Evolutionary conservation across 2,113 vertebrate genomes (phyloP).

Genomic region (Carollia perspicillata): DNA sequence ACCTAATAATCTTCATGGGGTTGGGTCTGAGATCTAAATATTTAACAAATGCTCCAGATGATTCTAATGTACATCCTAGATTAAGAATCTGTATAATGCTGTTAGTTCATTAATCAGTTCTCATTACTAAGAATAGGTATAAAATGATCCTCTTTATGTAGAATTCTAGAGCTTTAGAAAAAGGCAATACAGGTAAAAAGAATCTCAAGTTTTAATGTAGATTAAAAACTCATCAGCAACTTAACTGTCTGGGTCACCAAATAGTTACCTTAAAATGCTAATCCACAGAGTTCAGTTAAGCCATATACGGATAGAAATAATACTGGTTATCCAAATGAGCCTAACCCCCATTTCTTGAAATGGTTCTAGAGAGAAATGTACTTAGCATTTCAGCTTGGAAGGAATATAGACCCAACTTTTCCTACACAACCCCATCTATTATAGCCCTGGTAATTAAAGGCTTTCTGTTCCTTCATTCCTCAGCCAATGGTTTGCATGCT

Average conservation of each 20-base stretch:
- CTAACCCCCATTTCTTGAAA: slow-evolving; percentile 13
- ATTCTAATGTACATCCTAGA: background rate
- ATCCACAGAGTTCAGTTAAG: slow-evolving; percentile 27
- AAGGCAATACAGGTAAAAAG: background rate
- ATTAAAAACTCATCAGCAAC: background rate
- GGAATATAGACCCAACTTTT: background rate
- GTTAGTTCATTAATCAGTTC: background rate
- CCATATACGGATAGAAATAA: background rate
- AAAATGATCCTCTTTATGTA: background rate
- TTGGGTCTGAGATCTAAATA: slow-evolving; percentile 44
- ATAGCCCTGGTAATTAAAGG: background rate
- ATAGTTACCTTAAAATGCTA: slow-evolving; percentile 32
- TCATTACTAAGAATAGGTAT: background rate
- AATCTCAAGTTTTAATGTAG: background rate
- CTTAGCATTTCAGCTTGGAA: slow-evolving; percentile 25
- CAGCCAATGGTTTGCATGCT: background rate
- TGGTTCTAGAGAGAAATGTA: slow-evolving; percentile 34
- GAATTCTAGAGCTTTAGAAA: background rate
- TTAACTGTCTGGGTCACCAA: slow-evolving; percentile 6
- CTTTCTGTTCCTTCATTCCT: background rate
- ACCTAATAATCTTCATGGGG: background rate
- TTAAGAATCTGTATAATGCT: background rate
- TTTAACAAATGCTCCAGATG: slow-evolving; percentile 45
- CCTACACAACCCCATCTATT: background rate
- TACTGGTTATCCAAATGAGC: slow-evolving; percentile 24